Percentiles rank a stretch among this genome's conserved stretches.
Conservation (phyloP, 2,888 invertebrate species). For the Plusia festucae region DNA sequence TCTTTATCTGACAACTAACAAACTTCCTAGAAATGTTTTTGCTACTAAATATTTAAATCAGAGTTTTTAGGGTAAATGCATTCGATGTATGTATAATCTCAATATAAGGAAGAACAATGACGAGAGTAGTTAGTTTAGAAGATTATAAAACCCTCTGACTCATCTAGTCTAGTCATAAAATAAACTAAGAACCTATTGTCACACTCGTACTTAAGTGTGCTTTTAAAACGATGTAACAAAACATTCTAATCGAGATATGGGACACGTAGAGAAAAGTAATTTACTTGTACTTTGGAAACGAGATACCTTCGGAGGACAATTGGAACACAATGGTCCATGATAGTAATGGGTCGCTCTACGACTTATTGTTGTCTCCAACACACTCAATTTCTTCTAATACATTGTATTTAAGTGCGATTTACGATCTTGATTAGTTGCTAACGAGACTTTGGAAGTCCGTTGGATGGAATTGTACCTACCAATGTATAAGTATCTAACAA, state of each 20-base stretch:
- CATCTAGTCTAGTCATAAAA: neutral
- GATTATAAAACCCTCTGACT: neutral
- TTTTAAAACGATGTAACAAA: neutral
- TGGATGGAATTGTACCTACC: conserved; percentile 39
- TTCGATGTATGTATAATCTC: too few relatives aligned
- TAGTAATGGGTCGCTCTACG: conserved; percentile 68
- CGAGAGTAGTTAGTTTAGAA: neutral
- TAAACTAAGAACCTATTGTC: neutral
- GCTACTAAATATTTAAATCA: too few relatives aligned
- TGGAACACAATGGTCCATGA: conserved; percentile 70
- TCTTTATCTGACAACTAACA: too few relatives aligned
- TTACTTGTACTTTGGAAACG: conserved; percentile 28
- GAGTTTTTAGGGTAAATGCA: too few relatives aligned
- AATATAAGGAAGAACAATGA: too few relatives aligned
- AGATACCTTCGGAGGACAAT: conserved; percentile 61
- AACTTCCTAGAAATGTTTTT: too few relatives aligned
- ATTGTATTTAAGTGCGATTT: conserved; percentile 57
- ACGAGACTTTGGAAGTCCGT: conserved; percentile 42
- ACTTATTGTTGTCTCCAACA: conserved; percentile 69
- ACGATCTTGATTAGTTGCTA: conserved; percentile 59
- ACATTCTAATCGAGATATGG: conserved; percentile 23
- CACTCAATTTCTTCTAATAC: conserved; percentile 51
- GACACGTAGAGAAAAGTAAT: conserved; percentile 38
- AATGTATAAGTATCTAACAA: conserved; percentile 31
- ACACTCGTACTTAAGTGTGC: neutral